A percentile compares a stretch with the other conserved stretches of the same genome.
These are phyloP conservation scores for Dasyurus viverrinus DNA, from an alignment of 2,113 vertebrate genomes.

Conservation along the genomic window DNA sequence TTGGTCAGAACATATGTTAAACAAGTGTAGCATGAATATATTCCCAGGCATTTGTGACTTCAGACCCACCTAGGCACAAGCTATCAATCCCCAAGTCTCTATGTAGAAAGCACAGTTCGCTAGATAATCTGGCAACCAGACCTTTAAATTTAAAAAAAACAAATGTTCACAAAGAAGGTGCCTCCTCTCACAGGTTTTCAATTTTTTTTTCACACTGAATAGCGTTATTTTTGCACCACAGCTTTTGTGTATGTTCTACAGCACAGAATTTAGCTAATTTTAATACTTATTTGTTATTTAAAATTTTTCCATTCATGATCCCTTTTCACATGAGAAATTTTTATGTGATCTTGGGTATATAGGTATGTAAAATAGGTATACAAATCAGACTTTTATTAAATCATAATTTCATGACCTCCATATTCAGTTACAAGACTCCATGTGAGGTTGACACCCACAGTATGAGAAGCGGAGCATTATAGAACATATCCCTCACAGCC, in stretches of 20 bases:
- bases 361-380: too few species aligned
- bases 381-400: too few species aligned
- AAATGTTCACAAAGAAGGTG: background rate
- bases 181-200: background rate
- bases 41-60: background rate
- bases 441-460: too few species aligned
- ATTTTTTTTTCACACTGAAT: background rate
- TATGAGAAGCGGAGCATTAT: background rate
- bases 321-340: too few species aligned
- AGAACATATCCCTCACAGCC: background rate
- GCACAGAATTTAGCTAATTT: background rate
- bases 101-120: background rate
- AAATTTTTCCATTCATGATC: too few species aligned
- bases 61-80: background rate
- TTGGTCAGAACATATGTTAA: background rate
- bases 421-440: too few species aligned
- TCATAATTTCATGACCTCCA: too few species aligned
- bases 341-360: too few species aligned
- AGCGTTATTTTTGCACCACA: background rate
- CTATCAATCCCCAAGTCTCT: background rate
- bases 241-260: background rate
- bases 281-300: conserved; percentile 25
- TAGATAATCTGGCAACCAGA: background rate
- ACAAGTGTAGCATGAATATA: background rate
- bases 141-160: background rate